A percentile compares a stretch with the other conserved stretches of the same genome.
phyloP scores from a whole-genome alignment of 2,888 invertebrate species.

The Chrysopilus asiliformis region DNA sequence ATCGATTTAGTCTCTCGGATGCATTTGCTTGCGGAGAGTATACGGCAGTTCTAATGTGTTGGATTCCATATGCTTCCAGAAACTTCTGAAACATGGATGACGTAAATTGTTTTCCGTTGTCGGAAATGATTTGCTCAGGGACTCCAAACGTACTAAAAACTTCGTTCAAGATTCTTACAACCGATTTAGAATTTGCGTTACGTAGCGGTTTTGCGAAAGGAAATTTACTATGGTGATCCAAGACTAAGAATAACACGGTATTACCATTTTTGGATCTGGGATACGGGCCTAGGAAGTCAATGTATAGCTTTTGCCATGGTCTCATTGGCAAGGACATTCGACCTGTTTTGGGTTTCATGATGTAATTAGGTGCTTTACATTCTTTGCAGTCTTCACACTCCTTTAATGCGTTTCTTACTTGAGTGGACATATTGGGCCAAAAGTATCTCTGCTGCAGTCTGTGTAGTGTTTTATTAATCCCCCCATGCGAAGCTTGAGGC shows the following conservation, averaged over 20 bases:
- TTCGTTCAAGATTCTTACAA: conserved; percentile 13
- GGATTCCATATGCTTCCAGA: conserved; percentile 13
- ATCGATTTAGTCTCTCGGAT: conserved; percentile 23
- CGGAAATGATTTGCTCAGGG: conserved; percentile 16
- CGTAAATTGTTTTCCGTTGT: conserved; percentile 21
- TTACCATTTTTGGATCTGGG: conserved; percentile 11
- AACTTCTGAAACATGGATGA: too few species aligned
- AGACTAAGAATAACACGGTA: conserved; percentile 8
- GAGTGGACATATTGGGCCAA: too few species aligned
- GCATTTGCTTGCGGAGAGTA: conserved; percentile 27
- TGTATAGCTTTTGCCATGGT: too few species aligned
- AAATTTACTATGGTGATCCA: conserved; percentile 15
- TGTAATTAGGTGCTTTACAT: too few species aligned
- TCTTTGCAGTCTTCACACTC: too few species aligned
- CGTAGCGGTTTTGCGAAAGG: conserved; percentile 10
- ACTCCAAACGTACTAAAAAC: conserved; percentile 21
- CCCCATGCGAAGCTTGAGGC: too few species aligned
- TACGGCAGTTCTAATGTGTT: conserved; percentile 15
- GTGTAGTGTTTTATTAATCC: too few species aligned
- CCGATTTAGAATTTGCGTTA: conserved; percentile 5
- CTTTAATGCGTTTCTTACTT: too few species aligned
- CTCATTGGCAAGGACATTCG: too few species aligned
- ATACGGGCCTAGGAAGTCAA: conserved; percentile 15
- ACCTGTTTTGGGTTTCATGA: too few species aligned
- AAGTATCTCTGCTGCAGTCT: too few species aligned